Base-by-base conservation (phyloP, 35 echinoderm and acorn worm genomes). In the Ptychodera flava region DNA sequence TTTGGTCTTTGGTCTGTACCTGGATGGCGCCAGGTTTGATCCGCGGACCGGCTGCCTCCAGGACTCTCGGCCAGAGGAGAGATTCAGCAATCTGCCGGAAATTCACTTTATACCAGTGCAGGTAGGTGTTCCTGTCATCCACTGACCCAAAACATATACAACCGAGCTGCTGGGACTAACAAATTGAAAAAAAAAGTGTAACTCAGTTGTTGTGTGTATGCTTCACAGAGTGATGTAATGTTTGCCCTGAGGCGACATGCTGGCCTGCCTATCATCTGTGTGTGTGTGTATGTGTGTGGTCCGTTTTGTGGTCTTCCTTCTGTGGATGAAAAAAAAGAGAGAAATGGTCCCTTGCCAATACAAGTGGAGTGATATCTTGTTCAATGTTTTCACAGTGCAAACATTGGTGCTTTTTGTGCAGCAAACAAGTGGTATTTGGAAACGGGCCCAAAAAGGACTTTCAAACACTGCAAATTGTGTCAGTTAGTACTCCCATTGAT, bases 1-100 rank as follows among this genome's bases (percentile, higher is more conserved):
- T 36, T 80, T 92, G 10, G 93, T 98, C 12, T 98, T 97, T 88
- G 95, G 95, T 30, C 78, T 98, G 32, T 98, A 91, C 82, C 85
- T 98, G 33, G 95, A 98, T 77, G 92, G 95, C 36, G 95, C 95
- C 15, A 64, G 93, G 1, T 98, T 98, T 86, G 93, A 98, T 34
- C 92, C 90, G 29, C 28, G 32, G 15, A 87, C 77, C 28, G 36
- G 79, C 38, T 80, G 80, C 28, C 90, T 98, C 12, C 90, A 94
- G 78, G 95, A 98, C 45, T 98, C 95, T 0, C 83, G 80, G 52
- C 89, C 95, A 30, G 95, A 93, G 35, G 90, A 94, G 78, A 80
- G 92, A 22, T 98, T 98, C 85, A 90, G 95, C 80, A 79, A 90
- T 30, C 79, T 98, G 28, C 95, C 95, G 29, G 92, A 98, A 78